Evolutionary conservation across 30 jellyfish, hydroid and myxozoan species (phyloP).

Genomic region (Pelagia noctiluca): DNA sequence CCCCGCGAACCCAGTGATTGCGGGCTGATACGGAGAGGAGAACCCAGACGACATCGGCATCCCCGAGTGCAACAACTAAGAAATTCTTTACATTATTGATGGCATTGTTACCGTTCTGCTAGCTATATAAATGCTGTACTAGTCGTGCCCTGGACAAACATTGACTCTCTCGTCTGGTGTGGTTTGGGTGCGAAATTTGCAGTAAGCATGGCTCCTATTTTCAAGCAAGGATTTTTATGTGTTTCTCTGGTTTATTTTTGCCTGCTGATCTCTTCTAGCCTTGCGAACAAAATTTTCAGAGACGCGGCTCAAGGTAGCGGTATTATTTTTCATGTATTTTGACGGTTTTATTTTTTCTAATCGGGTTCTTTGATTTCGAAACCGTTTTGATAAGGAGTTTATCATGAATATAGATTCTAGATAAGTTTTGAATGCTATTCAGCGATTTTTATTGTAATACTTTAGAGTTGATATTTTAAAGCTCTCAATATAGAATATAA

Average conservation of each 20-base stretch:
- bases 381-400: too few species aligned
- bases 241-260: conserved; percentile 11
- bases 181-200: background rate
- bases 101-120: conserved; percentile 12
- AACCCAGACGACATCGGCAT: background rate
- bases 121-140: conserved; percentile 13
- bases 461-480: too few species aligned
- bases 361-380: too few species aligned
- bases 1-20: background rate
- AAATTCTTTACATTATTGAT: conserved; percentile 1
- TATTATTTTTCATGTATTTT: too few species aligned
- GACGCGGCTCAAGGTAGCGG: conserved; percentile 64
- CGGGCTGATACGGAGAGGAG: background rate
- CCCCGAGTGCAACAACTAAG: conserved; percentile 3
- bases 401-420: too few species aligned
- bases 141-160: conserved; percentile 19
- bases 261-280: background rate
- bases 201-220: background rate
- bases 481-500: too few species aligned
- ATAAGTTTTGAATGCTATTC: too few species aligned
- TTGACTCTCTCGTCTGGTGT: conserved; percentile 8
- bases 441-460: too few species aligned
- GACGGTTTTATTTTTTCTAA: too few species aligned
- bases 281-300: conserved; percentile 57
- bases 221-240: background rate